phyloP scores from a whole-genome alignment of 1,140 invertebrate species.

The Bombus impatiens region DNA sequence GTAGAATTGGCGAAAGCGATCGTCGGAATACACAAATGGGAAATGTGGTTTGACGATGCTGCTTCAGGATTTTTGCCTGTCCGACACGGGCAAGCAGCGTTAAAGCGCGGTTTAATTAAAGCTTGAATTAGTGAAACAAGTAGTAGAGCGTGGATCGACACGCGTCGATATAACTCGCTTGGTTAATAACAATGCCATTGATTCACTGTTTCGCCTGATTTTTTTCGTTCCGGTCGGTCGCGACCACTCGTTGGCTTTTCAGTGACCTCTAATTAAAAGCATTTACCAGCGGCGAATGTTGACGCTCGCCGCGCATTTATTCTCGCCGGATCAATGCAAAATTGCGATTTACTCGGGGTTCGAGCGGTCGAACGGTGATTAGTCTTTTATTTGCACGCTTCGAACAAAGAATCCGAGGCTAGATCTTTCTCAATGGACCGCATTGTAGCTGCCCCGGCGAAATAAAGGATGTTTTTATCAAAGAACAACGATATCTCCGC shows the following conservation, averaged over 20 bases:
- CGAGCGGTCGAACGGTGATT: background rate
- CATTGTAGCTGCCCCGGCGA: background rate
- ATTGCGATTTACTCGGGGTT: background rate
- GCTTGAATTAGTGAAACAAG: background rate
- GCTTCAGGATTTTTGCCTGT: background rate
- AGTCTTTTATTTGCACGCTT: conserved; percentile 9
- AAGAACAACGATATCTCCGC: conserved; percentile 7
- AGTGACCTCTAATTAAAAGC: conserved; percentile 21
- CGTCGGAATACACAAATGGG: background rate
- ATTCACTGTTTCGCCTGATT: conserved; percentile 8
- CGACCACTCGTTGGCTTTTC: background rate
- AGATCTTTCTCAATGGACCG: conserved; percentile 3
- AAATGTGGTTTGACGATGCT: background rate
- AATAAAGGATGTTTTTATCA: conserved; percentile 3
- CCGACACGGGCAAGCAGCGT: background rate
- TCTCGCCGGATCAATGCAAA: background rate
- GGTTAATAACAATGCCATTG: conserved; percentile 13
- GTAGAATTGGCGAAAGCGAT: background rate
- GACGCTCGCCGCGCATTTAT: conserved; percentile 4
- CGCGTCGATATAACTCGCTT: background rate
- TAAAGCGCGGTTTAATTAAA: conserved; percentile 21
- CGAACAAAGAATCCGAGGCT: conserved; percentile 1
- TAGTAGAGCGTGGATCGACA: background rate
- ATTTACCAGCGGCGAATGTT: background rate
- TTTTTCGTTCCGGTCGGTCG: background rate